Conservation (phyloP, 92 coral and sea anemone species). For the Plumapathes pennacea region DNA sequence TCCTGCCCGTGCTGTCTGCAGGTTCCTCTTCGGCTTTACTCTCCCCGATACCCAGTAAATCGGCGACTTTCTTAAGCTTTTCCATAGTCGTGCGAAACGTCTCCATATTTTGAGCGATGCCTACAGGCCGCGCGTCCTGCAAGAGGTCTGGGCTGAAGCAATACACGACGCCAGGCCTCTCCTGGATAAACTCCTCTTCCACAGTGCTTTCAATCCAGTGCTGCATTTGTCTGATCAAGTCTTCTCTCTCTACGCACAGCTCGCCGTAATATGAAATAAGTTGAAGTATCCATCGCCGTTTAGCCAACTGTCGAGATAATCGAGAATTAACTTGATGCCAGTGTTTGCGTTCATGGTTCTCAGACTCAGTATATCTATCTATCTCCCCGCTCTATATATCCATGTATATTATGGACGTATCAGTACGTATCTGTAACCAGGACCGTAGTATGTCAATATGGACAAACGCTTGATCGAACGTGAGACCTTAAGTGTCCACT, state of each 20-base stretch:
- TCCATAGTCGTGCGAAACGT: conserved; percentile 18
- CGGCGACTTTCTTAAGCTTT: conserved; percentile 69
- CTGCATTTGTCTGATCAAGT: conserved; percentile 66
- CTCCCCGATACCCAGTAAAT: conserved; percentile 78
- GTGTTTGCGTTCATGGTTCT: neutral
- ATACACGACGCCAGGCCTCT: conserved; percentile 4
- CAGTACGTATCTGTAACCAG: no score
- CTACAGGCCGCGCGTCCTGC: conserved; percentile 43
- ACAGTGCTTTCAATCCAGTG: conserved; percentile 67
- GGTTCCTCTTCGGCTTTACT: conserved; percentile 17
- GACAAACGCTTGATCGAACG: no score
- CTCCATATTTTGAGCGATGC: conserved; percentile 34
- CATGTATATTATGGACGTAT: no score
- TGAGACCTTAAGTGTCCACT: no score
- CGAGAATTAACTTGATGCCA: neutral
- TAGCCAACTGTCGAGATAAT: conserved; percentile 34
- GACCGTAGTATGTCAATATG: no score
- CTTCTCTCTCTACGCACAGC: conserved; percentile 68
- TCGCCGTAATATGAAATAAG: conserved; percentile 59
- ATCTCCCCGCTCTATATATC: no score
- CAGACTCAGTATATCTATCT: no score
- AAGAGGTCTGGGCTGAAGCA: conserved; percentile 64
- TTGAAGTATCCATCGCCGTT: conserved; percentile 51
- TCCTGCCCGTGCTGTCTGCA: conserved; percentile 5
- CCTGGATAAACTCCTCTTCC: conserved; percentile 41